Conservation (phyloP, 2,888 invertebrate genomes). For the Tenthredo distinguenda region DNA sequence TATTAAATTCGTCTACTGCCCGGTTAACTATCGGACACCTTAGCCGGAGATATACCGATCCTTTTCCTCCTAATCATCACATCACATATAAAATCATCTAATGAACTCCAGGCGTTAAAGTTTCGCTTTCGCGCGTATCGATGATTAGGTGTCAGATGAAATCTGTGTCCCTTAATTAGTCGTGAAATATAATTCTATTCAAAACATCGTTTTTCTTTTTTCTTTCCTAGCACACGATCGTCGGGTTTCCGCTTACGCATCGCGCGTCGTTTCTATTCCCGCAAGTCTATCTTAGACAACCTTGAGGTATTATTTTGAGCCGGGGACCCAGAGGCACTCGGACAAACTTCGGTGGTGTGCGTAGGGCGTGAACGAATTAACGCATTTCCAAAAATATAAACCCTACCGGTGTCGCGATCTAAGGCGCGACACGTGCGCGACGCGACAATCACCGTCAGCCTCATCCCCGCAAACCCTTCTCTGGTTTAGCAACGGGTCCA, state of each 20-base stretch:
- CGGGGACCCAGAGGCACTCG: conserved; percentile 1
- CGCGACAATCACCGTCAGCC: not conserved
- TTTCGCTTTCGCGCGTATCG: not conserved
- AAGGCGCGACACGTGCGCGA: conserved; percentile 20
- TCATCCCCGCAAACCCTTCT: not conserved
- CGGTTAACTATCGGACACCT: conserved; percentile 15
- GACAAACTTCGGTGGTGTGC: conserved; percentile 28
- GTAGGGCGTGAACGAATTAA: conserved; percentile 30
- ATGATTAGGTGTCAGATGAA: not conserved
- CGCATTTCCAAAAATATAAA: conserved; percentile 44
- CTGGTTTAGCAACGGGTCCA: conserved; percentile 12
- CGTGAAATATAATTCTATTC: conserved; percentile 5
- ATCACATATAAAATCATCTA: not conserved
- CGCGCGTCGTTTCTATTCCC: conserved; percentile 18
- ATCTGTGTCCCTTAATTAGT: not conserved
- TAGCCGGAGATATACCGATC: not conserved
- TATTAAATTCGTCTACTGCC: conserved; percentile 41
- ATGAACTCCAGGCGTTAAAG: not conserved
- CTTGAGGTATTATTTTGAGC: conserved; percentile 50
- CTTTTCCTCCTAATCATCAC: conserved; percentile 2
- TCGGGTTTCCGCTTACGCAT: conserved; percentile 17
- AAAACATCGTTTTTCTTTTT: not conserved
- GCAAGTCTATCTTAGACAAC: conserved; percentile 38
- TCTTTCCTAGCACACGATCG: not conserved
- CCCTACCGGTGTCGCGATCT: conserved; percentile 21